A percentile compares a stretch with the other conserved stretches of the same genome.
Conservation (phyloP, 1,140 invertebrate species). For the Pseudomyrmex concolor region DNA sequence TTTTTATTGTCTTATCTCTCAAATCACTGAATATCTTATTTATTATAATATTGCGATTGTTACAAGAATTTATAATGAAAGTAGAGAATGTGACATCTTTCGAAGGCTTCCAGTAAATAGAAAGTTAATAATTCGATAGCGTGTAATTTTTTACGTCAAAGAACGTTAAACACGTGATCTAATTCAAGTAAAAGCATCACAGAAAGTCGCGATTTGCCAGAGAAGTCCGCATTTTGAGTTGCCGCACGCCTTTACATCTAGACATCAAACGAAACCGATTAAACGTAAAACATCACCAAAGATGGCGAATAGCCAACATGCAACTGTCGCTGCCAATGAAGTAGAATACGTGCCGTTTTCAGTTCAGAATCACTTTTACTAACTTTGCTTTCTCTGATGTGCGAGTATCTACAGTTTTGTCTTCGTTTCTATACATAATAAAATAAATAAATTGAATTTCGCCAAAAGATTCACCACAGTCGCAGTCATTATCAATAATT, state of each 20-base stretch:
- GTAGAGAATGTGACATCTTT: not conserved
- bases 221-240: constrained; percentile 36
- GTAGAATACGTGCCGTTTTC: constrained; percentile 49
- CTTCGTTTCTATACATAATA: not conserved
- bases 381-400: constrained; percentile 66
- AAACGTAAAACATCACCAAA: constrained; percentile 38
- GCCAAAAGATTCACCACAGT: not conserved
- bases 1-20: no score
- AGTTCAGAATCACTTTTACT: constrained; percentile 56
- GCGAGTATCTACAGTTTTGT: constrained; percentile 1
- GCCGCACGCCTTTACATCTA: constrained; percentile 20
- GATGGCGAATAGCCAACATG: constrained; percentile 32
- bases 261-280: constrained; percentile 25
- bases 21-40: not conserved
- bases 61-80: not conserved
- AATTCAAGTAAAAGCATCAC: constrained; percentile 19
- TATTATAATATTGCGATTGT: not conserved
- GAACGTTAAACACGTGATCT: constrained; percentile 16
- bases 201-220: constrained; percentile 16
- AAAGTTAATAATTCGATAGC: constrained; percentile 31
- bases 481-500: no score
- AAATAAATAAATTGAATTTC: not conserved
- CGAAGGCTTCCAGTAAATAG: constrained; percentile 16
- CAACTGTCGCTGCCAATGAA: constrained; percentile 13
- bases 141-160: not conserved